Evolutionary conservation across 2,888 invertebrate species (phyloP).

Genomic region (Drosophila prolongata): DNA sequence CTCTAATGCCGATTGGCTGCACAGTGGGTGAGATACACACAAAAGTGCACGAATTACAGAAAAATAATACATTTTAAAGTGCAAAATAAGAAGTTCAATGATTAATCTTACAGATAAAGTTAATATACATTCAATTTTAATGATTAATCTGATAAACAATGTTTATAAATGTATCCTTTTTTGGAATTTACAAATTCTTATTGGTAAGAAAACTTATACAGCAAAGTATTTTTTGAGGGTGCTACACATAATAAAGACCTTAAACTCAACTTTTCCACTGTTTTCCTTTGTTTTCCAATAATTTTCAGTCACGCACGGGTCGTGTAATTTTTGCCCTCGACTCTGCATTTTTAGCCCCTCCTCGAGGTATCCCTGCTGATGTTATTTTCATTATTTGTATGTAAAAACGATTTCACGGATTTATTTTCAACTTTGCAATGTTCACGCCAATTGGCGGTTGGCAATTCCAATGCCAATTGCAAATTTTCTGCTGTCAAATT

Average conservation of each 20-base stretch:
- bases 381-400: conserved; percentile 62
- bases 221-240: too few relatives aligned
- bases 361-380: conserved; percentile 16
- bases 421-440: conserved; percentile 48
- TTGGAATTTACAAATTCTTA: too few relatives aligned
- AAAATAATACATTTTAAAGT: too few relatives aligned
- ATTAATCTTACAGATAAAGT: too few relatives aligned
- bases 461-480: conserved; percentile 45
- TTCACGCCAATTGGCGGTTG: conserved; percentile 20
- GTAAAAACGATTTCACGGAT: conserved; percentile 61
- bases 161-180: too few relatives aligned
- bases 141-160: too few relatives aligned
- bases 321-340: conserved; percentile 21
- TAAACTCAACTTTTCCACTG: background rate
- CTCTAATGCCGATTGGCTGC: conserved; percentile 34
- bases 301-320: conserved; percentile 37
- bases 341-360: conserved; percentile 5
- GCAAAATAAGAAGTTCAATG: too few relatives aligned
- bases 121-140: too few relatives aligned
- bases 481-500: conserved; percentile 46
- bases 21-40: conserved; percentile 8
- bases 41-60: too few relatives aligned
- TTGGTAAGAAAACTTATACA: too few relatives aligned
- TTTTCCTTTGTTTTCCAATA: conserved; percentile 26
- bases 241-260: too few relatives aligned